A percentile compares a stretch with the other conserved stretches of the same genome.
Conservation (phyloP, 2,113 vertebrate species). For the Azemiops feae region DNA sequence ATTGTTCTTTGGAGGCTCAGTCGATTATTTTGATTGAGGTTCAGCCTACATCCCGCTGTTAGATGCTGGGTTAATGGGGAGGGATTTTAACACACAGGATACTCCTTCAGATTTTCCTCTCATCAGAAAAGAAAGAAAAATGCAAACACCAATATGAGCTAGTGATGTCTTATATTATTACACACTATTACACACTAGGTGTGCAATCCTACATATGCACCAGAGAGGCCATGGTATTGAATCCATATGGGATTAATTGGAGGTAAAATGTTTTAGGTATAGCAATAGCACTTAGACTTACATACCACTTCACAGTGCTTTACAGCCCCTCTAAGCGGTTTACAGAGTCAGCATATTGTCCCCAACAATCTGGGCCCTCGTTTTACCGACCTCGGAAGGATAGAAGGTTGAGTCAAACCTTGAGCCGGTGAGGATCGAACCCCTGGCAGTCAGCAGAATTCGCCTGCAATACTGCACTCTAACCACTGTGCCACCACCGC, state of each 20-base stretch:
- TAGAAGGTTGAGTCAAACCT: not conserved
- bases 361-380: not conserved
- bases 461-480: not conserved
- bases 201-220: not conserved
- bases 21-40: constrained; percentile 81
- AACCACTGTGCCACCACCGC: not conserved
- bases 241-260: not conserved
- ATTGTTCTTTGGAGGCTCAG: constrained; percentile 83
- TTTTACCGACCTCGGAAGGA: not conserved
- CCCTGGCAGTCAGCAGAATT: not conserved
- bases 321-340: not conserved
- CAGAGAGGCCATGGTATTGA: not conserved
- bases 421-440: not conserved
- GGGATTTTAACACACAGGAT: constrained; percentile 79
- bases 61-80: constrained; percentile 83
- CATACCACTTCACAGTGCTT: not conserved
- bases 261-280: not conserved
- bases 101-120: constrained; percentile 74
- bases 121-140: constrained; percentile 47
- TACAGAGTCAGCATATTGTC: too few species aligned
- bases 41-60: constrained; percentile 81
- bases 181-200: not conserved
- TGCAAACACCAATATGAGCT: not conserved
- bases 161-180: not conserved
- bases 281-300: not conserved